Percentiles rank a stretch among this genome's conserved stretches.
Conservation (phyloP, 2,797 vertebrate species). For the Macropus fuliginosus region DNA sequence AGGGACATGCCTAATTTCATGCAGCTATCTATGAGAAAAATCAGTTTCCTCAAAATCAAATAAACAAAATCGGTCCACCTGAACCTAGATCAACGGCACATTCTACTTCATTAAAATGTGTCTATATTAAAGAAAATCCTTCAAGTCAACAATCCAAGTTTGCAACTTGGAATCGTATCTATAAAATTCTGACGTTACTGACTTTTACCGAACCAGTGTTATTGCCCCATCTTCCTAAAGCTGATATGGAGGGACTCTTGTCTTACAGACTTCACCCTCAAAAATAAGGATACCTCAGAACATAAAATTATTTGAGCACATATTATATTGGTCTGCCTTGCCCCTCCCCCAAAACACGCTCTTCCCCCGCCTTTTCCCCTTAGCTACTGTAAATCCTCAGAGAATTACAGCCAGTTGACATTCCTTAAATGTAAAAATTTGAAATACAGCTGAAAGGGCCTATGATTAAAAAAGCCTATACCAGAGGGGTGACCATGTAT, state of each 20-base stretch:
- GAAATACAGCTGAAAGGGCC: neutral
- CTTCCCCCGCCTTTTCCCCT: neutral
- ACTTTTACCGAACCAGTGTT: neutral
- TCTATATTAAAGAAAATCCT: neutral
- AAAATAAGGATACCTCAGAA: slow-evolving; percentile 46
- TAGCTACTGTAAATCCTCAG: neutral
- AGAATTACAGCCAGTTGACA: neutral
- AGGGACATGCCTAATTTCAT: neutral
- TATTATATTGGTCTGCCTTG: neutral
- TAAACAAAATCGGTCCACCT: neutral
- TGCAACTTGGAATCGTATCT: slow-evolving; percentile 28
- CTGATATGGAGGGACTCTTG: neutral
- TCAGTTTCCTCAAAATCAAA: neutral
- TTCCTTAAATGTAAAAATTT: neutral
- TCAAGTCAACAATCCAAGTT: neutral
- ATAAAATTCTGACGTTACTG: neutral
- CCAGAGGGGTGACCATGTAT: neutral
- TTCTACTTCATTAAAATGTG: neutral
- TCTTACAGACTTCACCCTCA: slow-evolving; percentile 32
- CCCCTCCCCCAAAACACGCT: neutral
- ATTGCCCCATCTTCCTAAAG: slow-evolving; percentile 30
- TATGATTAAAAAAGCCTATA: neutral
- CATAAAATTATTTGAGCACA: neutral
- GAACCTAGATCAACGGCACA: neutral
- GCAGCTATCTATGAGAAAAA: neutral